Evolutionary conservation across 2,888 invertebrate species (phyloP).

Genomic region (Melitaea athalia): DNA sequence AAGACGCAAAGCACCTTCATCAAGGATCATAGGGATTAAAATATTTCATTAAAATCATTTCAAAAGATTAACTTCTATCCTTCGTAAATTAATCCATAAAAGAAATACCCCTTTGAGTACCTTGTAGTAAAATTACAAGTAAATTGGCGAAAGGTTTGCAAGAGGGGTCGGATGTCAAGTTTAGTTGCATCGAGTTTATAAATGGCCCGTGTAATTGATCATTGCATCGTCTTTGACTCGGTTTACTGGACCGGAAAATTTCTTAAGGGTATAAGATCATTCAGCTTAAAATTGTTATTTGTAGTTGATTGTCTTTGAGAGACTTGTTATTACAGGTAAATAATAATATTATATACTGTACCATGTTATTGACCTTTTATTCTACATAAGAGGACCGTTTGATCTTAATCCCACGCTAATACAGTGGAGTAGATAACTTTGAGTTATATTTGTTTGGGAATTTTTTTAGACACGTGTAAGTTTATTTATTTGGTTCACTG

Average conservation of each 20-base stretch:
- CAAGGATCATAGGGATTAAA: background rate
- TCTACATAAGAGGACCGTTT: too few species aligned
- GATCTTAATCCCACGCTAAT: too few species aligned
- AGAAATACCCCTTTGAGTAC: constrained; percentile 16
- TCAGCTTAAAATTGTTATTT: constrained; percentile 1
- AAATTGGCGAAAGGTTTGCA: constrained; percentile 9
- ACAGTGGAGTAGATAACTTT: too few species aligned
- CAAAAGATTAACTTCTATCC: background rate
- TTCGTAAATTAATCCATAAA: constrained; percentile 2
- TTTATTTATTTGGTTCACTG: too few species aligned
- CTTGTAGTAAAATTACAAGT: constrained; percentile 18
- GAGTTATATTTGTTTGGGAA: too few species aligned
- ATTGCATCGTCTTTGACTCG: constrained; percentile 9
- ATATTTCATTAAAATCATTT: background rate
- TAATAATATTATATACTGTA: too few species aligned
- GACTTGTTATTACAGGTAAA: too few species aligned
- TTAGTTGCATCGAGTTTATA: constrained; percentile 13
- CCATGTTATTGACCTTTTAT: too few species aligned
- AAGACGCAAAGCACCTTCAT: too few species aligned
- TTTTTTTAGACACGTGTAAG: too few species aligned
- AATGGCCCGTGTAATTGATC: constrained; percentile 27
- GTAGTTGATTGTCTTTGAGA: background rate
- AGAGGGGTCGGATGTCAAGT: constrained; percentile 15
- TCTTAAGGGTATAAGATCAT: constrained; percentile 9
- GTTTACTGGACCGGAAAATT: constrained; percentile 9